phyloP scores from a whole-genome alignment of 2,888 invertebrate genomes.

The Furcula furcula region DNA sequence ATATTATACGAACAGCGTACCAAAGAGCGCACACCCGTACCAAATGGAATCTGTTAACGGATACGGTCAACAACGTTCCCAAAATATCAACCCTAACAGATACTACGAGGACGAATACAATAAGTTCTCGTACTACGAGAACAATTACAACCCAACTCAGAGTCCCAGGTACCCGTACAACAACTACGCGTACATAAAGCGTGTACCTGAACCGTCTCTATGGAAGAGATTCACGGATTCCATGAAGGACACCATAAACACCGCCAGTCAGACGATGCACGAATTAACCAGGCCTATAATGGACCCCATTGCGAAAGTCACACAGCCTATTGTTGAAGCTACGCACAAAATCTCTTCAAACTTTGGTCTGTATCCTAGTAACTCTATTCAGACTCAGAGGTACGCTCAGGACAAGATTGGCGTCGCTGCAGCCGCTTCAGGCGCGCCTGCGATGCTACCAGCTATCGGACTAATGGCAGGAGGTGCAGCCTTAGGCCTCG shows the following conservation, averaged over 20 bases:
- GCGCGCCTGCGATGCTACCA: constrained; percentile 85
- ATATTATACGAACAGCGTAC: constrained; percentile 76
- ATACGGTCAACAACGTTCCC: constrained; percentile 66
- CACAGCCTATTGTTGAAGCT: constrained; percentile 87
- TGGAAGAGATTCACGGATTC: constrained; percentile 89
- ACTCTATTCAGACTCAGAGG: constrained; percentile 66
- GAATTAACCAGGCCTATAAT: constrained; percentile 84
- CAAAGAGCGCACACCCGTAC: constrained; percentile 80
- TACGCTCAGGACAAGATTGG: constrained; percentile 85
- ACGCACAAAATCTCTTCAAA: constrained; percentile 91
- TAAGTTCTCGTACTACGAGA: constrained; percentile 80
- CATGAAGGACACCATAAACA: constrained; percentile 87
- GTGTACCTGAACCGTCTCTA: constrained; percentile 83
- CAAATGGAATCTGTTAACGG: constrained; percentile 78
- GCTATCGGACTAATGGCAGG: constrained; percentile 90
- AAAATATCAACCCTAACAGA: constrained; percentile 66
- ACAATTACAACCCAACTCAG: constrained; percentile 55
- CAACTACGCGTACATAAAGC: constrained; percentile 83
- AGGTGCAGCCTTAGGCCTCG: constrained; percentile 91
- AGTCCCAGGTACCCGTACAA: constrained; percentile 80
- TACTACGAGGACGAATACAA: constrained; percentile 77
- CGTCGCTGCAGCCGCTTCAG: constrained; percentile 75
- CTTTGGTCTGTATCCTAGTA: constrained; percentile 83
- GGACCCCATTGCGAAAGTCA: constrained; percentile 80
- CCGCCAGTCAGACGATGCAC: constrained; percentile 86